phyloP scores from a whole-genome alignment of 2,113 vertebrate species.

The Pithys albifrons region DNA sequence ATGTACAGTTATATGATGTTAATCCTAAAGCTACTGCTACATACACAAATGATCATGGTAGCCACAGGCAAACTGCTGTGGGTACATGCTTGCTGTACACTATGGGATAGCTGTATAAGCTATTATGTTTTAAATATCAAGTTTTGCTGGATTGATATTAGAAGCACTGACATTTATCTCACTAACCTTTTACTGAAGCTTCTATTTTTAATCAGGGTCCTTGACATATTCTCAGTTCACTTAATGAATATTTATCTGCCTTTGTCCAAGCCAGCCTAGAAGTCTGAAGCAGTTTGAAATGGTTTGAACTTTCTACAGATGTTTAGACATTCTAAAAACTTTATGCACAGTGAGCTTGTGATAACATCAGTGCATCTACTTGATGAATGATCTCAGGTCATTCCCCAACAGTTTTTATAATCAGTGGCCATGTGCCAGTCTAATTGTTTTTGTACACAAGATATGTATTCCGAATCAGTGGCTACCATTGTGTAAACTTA shows the following conservation, averaged over 20 bases:
- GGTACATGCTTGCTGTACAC: background rate
- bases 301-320: background rate
- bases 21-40: background rate
- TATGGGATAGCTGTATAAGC: background rate
- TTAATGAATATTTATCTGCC: background rate
- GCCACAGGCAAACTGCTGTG: background rate
- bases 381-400: background rate
- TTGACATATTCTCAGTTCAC: background rate
- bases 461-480: background rate
- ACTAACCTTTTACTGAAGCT: slow-evolving; percentile 9
- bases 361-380: background rate
- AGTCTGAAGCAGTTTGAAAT: background rate
- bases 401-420: background rate
- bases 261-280: background rate
- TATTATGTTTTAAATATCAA: background rate
- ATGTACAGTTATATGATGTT: background rate
- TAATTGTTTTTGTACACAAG: background rate
- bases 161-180: slow-evolving; percentile 1
- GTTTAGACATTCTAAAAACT: background rate
- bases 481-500: background rate
- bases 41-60: background rate
- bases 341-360: background rate
- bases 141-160: background rate
- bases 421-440: background rate
- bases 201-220: slow-evolving; percentile 1